These are phyloP conservation scores for Dicyrtomina minuta DNA, from an alignment of 2,888 invertebrate species.

Conservation along the genomic window DNA sequence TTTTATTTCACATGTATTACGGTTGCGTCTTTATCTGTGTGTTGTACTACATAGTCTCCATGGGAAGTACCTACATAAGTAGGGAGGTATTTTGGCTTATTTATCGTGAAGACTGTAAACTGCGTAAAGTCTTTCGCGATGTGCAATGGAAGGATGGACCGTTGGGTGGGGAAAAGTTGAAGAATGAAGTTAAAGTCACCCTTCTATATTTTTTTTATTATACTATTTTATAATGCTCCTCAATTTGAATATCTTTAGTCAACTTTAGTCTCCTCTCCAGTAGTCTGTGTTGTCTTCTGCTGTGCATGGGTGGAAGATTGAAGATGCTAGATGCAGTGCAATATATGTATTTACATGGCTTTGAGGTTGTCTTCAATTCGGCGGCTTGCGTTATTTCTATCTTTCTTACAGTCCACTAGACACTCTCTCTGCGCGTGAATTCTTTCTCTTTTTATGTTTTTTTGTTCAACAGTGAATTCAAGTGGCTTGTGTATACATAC, in stretches of 20 bases:
- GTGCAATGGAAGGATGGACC: background rate
- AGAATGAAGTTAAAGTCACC: constrained; percentile 12
- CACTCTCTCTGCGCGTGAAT: background rate
- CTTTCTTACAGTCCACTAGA: background rate
- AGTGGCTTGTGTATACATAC: too few relatives aligned
- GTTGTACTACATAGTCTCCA: too few relatives aligned
- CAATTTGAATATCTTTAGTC: constrained; percentile 14
- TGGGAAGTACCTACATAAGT: background rate
- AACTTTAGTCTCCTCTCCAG: background rate
- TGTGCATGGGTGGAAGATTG: too few relatives aligned
- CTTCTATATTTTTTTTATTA: background rate
- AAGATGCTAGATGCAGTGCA: too few relatives aligned
- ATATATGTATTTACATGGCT: background rate
- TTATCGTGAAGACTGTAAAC: too few relatives aligned
- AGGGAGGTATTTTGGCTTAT: too few relatives aligned
- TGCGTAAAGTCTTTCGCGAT: too few relatives aligned
- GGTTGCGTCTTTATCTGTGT: background rate
- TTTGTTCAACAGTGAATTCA: background rate
- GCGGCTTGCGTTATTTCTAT: background rate
- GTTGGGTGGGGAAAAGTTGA: constrained; percentile 1
- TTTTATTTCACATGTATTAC: too few relatives aligned
- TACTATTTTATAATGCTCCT: constrained; percentile 5
- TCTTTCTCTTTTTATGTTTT: background rate
- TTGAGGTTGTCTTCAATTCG: background rate
- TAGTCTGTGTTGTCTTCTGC: too few relatives aligned